Conservation (phyloP, 2,113 vertebrate genomes). For the Syngnathus floridae region DNA sequence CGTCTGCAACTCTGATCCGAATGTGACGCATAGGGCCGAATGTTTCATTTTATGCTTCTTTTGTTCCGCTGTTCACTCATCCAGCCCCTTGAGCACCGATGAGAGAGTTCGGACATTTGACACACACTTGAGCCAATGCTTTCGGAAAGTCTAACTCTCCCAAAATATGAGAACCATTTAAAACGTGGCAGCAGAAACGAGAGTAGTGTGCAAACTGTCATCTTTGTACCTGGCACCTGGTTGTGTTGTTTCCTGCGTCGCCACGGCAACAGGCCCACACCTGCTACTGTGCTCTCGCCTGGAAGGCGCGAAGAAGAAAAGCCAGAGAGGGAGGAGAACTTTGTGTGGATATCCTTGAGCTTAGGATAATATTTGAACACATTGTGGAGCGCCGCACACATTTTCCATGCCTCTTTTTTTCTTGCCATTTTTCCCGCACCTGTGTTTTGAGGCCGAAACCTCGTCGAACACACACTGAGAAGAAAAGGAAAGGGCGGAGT, state of each 20-base stretch:
- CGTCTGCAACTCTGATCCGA: too few relatives aligned
- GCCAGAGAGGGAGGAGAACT: slow-evolving; percentile 40
- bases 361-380: slow-evolving; percentile 60
- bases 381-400: slow-evolving; percentile 58
- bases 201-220: neutral
- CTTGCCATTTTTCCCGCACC: slow-evolving; percentile 31
- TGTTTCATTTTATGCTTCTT: neutral
- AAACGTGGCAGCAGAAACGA: too few relatives aligned
- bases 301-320: slow-evolving; percentile 7
- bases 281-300: slow-evolving; percentile 50
- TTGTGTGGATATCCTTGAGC: slow-evolving; percentile 62
- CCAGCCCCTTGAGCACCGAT: neutral
- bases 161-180: neutral
- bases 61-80: neutral
- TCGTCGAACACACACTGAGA: slow-evolving; percentile 50
- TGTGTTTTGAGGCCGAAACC: slow-evolving; percentile 46
- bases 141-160: neutral
- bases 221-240: slow-evolving; percentile 6
- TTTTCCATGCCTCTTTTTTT: slow-evolving; percentile 37
- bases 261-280: slow-evolving; percentile 63
- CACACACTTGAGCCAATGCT: neutral
- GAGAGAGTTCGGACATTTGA: neutral
- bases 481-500: slow-evolving; percentile 18
- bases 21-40: too few relatives aligned
- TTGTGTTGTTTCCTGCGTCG: slow-evolving; percentile 45